phyloP scores from a whole-genome alignment of 2,888 invertebrate species.

The Priocnemis perturbator region DNA sequence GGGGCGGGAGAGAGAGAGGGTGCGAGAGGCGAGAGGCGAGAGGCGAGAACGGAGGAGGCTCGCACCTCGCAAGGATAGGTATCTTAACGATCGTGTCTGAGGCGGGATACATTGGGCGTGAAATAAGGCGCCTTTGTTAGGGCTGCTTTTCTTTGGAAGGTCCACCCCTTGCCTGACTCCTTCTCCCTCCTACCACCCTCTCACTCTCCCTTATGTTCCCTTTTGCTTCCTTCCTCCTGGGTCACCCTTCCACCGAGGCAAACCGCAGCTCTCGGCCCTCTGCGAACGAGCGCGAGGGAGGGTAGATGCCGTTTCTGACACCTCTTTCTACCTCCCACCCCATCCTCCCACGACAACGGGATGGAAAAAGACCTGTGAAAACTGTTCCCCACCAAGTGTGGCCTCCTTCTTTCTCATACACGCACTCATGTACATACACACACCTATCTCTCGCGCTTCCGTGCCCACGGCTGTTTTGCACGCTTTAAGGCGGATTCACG shows the following conservation, averaged over 20 bases:
- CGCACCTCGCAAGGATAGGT: slow-evolving; percentile 63
- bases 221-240: slow-evolving; percentile 8
- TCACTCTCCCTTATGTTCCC: slow-evolving; percentile 1
- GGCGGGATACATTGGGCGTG: slow-evolving; percentile 67
- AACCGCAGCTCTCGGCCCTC: slow-evolving; percentile 40
- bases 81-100: slow-evolving; percentile 72
- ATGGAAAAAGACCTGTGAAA: slow-evolving; percentile 20
- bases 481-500: slow-evolving; percentile 2
- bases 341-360: slow-evolving; percentile 34
- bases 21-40: slow-evolving; percentile 5
- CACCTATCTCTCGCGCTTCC: no score
- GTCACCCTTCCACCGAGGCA: slow-evolving; percentile 28
- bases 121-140: slow-evolving; percentile 68
- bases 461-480: neutral
- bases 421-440: no score
- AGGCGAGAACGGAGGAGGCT: slow-evolving; percentile 29
- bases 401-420: no score
- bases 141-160: slow-evolving; percentile 51
- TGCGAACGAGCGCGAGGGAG: slow-evolving; percentile 28
- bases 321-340: slow-evolving; percentile 26
- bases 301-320: slow-evolving; percentile 27
- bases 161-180: slow-evolving; percentile 9
- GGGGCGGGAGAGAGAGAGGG: neutral
- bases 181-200: slow-evolving; percentile 1
- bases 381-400: slow-evolving; percentile 6